Evolutionary conservation across 2,888 invertebrate genomes (phyloP).

Genomic region (Drosophila imparisetae): DNA sequence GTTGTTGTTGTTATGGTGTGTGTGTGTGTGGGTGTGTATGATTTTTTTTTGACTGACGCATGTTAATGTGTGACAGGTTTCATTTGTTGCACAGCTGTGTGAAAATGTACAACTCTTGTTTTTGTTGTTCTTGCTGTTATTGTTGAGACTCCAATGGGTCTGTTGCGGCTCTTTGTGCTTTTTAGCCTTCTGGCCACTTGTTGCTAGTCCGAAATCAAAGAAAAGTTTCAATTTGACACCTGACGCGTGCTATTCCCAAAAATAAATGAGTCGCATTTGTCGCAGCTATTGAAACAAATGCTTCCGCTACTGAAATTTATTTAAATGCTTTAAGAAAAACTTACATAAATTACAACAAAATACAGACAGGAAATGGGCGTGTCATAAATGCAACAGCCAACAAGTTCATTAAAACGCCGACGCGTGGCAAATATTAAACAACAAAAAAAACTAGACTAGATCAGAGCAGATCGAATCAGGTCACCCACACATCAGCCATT

Average conservation of each 20-base stretch:
- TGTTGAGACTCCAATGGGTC: conserved; percentile 39
- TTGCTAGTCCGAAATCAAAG: conserved; percentile 37
- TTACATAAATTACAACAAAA: conserved; percentile 43
- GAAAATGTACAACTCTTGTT: conserved; percentile 28
- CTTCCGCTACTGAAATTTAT: conserved; percentile 65
- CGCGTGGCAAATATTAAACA: conserved; percentile 47
- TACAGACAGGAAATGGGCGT: conserved; percentile 69
- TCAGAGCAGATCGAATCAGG: conserved; percentile 46
- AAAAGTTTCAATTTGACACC: conserved; percentile 46
- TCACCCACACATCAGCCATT: conserved; percentile 38
- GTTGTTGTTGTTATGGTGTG: background rate
- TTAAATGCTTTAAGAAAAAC: conserved; percentile 28
- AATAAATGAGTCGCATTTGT: conserved; percentile 25
- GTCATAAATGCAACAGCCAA: conserved; percentile 23
- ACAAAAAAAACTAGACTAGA: conserved; percentile 28
- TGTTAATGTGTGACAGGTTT: conserved; percentile 68
- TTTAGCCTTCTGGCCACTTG: conserved; percentile 56
- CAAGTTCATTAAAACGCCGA: conserved; percentile 66
- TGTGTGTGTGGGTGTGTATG: conserved; percentile 28
- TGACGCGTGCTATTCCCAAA: conserved; percentile 48
- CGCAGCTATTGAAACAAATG: conserved; percentile 51
- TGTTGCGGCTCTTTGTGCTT: conserved; percentile 1
- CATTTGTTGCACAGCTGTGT: conserved; percentile 64
- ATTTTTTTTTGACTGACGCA: conserved; percentile 40
- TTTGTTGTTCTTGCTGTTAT: conserved; percentile 6